These are phyloP conservation scores for Lutraria lutraria DNA, from an alignment of 2,888 invertebrate species.

Conservation along the genomic window DNA sequence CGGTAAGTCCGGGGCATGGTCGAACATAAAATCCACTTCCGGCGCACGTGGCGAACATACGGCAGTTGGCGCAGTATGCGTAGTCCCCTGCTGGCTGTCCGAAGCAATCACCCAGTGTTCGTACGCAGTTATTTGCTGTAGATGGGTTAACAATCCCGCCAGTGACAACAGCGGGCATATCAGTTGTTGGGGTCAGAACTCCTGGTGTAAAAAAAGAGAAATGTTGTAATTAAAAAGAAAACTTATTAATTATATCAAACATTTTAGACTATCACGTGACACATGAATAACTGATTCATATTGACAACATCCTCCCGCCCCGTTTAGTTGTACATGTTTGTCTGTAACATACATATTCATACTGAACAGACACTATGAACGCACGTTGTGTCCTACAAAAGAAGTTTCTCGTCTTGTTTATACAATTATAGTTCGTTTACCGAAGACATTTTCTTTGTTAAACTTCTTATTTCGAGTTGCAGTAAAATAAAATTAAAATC, in stretches of 20 bases:
- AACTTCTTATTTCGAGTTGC: no score
- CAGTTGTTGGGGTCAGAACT: not conserved
- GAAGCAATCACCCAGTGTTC: conserved; percentile 58
- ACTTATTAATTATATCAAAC: not conserved
- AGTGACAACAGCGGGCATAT: not conserved
- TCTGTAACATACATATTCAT: no score
- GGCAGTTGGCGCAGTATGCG: conserved; percentile 64
- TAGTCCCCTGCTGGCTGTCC: conserved; percentile 54
- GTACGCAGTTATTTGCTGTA: conserved; percentile 47
- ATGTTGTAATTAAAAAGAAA: not conserved
- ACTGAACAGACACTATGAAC: no score
- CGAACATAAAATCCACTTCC: conserved; percentile 68
- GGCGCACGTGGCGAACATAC: conserved; percentile 68
- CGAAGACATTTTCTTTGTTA: no score
- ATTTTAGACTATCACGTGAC: no score
- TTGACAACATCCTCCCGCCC: no score
- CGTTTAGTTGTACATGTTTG: no score
- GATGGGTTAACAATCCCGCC: not conserved
- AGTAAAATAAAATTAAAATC: no score
- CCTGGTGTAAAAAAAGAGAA: not conserved
- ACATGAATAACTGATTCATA: no score
- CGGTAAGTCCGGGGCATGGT: conserved; percentile 60
- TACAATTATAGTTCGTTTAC: no score
- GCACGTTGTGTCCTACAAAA: no score
- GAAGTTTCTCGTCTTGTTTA: no score